Base-by-base conservation (phyloP, 2,797 vertebrate genomes). In the Propithecus perrieri region DNA sequence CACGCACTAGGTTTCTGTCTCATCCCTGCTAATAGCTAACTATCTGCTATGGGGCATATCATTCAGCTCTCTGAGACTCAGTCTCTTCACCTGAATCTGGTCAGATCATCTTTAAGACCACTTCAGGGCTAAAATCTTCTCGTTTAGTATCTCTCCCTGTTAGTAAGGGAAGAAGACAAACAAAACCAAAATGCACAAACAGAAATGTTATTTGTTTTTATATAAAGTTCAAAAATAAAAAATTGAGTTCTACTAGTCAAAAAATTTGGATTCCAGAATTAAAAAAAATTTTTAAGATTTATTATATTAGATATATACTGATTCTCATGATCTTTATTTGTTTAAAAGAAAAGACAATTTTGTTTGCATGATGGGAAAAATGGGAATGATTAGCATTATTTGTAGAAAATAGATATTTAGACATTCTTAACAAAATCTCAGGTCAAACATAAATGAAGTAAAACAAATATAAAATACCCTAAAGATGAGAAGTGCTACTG, bases 261-360 rank as follows among this genome's bases (percentile, higher is more conserved):
- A 91, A 91, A 91, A 53, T 35, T 46, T 80, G 35, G 53, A 85
- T 85, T 88, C 43, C 4, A 65, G 55, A 22, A 85, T 50, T 78
- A 85, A 95, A 85, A 13, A 61, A 92, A 87, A 94, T 48, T 86
- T 57, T 91, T 65, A 43, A 92, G 18, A 38, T 78, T 80, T 85
- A 50, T 59, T 85, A 65, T 67, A 94, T 80, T 75, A 96, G 71
- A 63, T 79, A 38, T 10, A 55, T 72, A 48, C 4, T 46, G 12
- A 93, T 76, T 76, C n/a, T 93, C 53, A 26, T 24, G 30, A 85
- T 38, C 11, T 93, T 92, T 57, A 59, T 71, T 71, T 96, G 30
- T 92, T 83, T n/a, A 79, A 95, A 95, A 84, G 24, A 74, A 85
- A 61, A 46, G 57, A 35, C 33, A 95, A 89, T 35, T 92, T 79